Percentiles rank a stretch among this genome's conserved stretches.
These are phyloP conservation scores for Oligia latruncula DNA, from an alignment of 2,888 invertebrate species.

Conservation along the genomic window DNA sequence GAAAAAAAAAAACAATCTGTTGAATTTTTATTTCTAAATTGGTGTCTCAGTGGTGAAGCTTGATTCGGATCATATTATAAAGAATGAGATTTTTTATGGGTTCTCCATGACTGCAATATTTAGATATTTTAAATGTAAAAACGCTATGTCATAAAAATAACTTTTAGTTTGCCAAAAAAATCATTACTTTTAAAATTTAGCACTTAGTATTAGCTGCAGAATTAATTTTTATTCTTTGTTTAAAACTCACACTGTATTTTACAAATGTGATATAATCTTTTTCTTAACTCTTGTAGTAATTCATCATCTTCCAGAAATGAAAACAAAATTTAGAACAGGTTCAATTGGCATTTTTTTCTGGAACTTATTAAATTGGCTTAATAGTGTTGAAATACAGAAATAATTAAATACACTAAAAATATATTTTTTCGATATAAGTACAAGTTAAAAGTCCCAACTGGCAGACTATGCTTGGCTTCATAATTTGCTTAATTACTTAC, in stretches of 20 bases:
- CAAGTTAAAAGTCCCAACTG: not conserved
- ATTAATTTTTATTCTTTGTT: not conserved
- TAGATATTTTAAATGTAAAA: not conserved
- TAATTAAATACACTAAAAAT: not conserved
- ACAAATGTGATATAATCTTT: conserved; percentile 2
- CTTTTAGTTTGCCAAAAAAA: no score
- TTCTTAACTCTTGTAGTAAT: not conserved
- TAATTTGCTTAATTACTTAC: not conserved
- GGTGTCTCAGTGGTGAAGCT: not conserved
- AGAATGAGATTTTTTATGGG: not conserved
- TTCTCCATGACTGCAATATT: not conserved
- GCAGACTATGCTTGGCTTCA: conserved; percentile 4
- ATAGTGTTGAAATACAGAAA: not conserved
- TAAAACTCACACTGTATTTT: conserved; percentile 12
- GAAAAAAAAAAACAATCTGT: not conserved
- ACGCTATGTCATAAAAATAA: not conserved
- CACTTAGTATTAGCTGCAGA: not conserved
- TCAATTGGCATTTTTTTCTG: conserved; percentile 3
- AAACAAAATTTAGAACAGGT: not conserved
- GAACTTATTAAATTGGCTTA: conserved; percentile 28
- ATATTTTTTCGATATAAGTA: not conserved
- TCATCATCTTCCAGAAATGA: not conserved
- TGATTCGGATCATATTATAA: conserved; percentile 3
- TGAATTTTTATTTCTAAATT: not conserved
- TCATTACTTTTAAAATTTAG: not conserved